These are phyloP conservation scores for Drosophila auraria DNA, from an alignment of 1,140 invertebrate species.

Conservation along the genomic window DNA sequence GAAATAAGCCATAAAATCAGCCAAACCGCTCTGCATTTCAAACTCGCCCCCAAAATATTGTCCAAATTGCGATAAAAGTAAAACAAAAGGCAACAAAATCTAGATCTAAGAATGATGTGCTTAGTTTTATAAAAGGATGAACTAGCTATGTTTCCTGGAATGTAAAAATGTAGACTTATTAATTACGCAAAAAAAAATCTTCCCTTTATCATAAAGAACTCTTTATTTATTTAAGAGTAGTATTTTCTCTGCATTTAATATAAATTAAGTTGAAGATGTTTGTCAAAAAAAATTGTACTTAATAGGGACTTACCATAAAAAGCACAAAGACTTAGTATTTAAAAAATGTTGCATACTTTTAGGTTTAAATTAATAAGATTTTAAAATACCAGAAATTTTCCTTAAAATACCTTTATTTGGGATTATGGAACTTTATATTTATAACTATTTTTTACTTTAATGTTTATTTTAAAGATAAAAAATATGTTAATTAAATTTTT, in stretches of 20 bases:
- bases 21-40: slow-evolving; percentile 11
- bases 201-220: not conserved
- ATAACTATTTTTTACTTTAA: not conserved
- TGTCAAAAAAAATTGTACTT: not conserved
- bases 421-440: not conserved
- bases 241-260: not conserved
- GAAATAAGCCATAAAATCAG: slow-evolving; percentile 57
- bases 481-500: no score
- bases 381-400: not conserved
- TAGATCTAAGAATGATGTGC: not conserved
- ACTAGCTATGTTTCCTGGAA: not conserved
- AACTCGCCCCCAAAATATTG: not conserved
- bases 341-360: not conserved
- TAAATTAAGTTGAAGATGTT: no score
- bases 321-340: not conserved
- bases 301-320: not conserved
- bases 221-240: not conserved
- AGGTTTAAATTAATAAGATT: not conserved
- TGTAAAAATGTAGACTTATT: not conserved
- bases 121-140: not conserved
- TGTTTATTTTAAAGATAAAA: not conserved
- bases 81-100: slow-evolving; percentile 17
- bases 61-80: slow-evolving; percentile 28
- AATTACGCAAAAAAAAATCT: not conserved
- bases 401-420: not conserved